phyloP scores from a whole-genome alignment of 2,888 invertebrate genomes.

The Chymomyza caudatula region DNA sequence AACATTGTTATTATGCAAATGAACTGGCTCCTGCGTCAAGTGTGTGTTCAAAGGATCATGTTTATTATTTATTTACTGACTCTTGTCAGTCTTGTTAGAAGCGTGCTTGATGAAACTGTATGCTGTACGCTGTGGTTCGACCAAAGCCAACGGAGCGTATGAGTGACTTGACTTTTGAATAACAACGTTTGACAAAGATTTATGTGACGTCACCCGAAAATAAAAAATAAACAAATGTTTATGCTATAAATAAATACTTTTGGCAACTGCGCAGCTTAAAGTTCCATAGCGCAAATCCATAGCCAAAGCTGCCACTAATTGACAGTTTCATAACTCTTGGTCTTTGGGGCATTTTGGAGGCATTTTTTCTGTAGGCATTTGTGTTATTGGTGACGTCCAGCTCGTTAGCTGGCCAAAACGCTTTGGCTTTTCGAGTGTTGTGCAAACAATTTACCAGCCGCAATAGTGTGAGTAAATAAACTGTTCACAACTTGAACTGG shows the following conservation, averaged over 20 bases:
- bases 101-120: slow-evolving; percentile 20
- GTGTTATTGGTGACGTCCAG: slow-evolving; percentile 5
- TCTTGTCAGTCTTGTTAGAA: slow-evolving; percentile 51
- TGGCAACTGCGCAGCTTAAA: slow-evolving; percentile 39
- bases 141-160: slow-evolving; percentile 19
- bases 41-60: slow-evolving; percentile 63
- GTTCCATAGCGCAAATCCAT: slow-evolving; percentile 26
- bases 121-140: too few relatives aligned
- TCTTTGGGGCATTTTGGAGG: background rate
- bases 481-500: slow-evolving; percentile 30
- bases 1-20: slow-evolving; percentile 64
- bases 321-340: slow-evolving; percentile 66
- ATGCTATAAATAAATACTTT: background rate
- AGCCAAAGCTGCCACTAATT: slow-evolving; percentile 63
- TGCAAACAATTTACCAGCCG: slow-evolving; percentile 51
- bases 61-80: slow-evolving; percentile 69
- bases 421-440: slow-evolving; percentile 50
- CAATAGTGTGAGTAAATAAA: slow-evolving; percentile 31
- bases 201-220: slow-evolving; percentile 32
- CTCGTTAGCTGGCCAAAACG: slow-evolving; percentile 50
- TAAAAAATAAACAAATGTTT: too few relatives aligned
- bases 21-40: slow-evolving; percentile 37
- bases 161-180: slow-evolving; percentile 40
- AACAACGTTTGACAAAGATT: slow-evolving; percentile 14
- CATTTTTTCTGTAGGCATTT: background rate